Conservation (phyloP, 2,888 invertebrate genomes). For the Buathra laborator region DNA sequence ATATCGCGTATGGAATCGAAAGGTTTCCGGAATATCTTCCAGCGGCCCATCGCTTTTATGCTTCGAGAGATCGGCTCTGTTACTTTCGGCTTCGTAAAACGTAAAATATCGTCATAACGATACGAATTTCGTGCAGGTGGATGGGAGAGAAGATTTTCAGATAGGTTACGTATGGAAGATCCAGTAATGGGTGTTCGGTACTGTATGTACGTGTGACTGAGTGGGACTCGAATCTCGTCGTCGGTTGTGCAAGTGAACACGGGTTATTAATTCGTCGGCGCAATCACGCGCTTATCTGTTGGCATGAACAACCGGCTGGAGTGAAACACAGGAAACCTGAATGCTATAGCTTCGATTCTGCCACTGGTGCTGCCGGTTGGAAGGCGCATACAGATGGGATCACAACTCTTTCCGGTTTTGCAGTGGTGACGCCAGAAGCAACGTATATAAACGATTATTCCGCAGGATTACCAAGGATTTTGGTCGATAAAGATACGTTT, state of each 20-base stretch:
- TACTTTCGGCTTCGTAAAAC: slow-evolving; percentile 13
- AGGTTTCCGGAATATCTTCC: slow-evolving; percentile 30
- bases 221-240: slow-evolving; percentile 31
- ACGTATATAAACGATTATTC: slow-evolving; percentile 21
- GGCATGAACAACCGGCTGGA: slow-evolving; percentile 38
- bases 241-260: slow-evolving; percentile 55
- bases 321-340: slow-evolving; percentile 54
- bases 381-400: slow-evolving; percentile 44
- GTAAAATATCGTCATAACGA: background rate
- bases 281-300: slow-evolving; percentile 56
- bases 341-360: background rate
- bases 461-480: background rate
- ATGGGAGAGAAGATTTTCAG: background rate
- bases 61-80: slow-evolving; percentile 1
- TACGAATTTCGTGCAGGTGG: background rate
- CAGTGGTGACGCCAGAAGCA: slow-evolving; percentile 9
- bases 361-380: slow-evolving; percentile 3
- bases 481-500: background rate
- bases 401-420: slow-evolving; percentile 6
- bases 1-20: slow-evolving; percentile 48
- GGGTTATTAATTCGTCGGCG: slow-evolving; percentile 60
- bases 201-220: slow-evolving; percentile 11
- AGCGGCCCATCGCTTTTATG: slow-evolving; percentile 32
- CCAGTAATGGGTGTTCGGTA: slow-evolving; percentile 31
- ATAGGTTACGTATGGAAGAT: slow-evolving; percentile 16